Base-by-base conservation (phyloP, 2,888 invertebrate genomes). In the Brachypterus glaber region DNA sequence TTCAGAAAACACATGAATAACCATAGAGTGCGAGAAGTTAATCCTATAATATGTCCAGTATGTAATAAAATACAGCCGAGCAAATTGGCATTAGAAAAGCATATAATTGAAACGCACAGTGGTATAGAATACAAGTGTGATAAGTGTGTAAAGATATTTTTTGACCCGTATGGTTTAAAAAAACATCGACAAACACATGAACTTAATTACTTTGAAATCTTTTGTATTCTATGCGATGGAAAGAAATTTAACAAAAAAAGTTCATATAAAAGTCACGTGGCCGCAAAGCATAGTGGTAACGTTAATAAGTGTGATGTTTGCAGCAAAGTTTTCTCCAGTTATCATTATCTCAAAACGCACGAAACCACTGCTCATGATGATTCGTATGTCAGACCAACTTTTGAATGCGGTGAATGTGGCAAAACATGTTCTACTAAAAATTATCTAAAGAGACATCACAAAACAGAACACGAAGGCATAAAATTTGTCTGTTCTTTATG, bases 381-480 rank as follows among this genome's bases (percentile, higher is more conserved):
- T 7, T 7, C 7, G 5, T 21, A 21, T 9, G 9, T 7, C 5
- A 9, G 7, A 7, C 7, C 9, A 5, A 7, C 21, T 9, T 7
- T 21, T 7, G 9, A 9, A 7, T 21, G 21, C 21, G 21, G 9
- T 21, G 7, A 21, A 21, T 21, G 21, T 21, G 21, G 9, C 9
- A 21, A 21, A 21, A 21, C 21, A 9, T 21, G 9, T 9, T 9
- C 9, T 7, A 21, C 7, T 9, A 40, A 50, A 9, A 45, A 41
- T 21, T 41, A 40, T 21, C 32, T 48, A 9, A 41, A 35, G 12
- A 44, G 44, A 30, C 47, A 48, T 29, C 29, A 40, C 5, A 42
- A 43, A 17, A 32, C 39, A 7, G 45, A 45, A 3, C 47, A 48
- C 26, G 47, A 44, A 2, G 41, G 43, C 21, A n/a, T 35, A 42